Conservation (phyloP, 2,797 vertebrate genomes). For the Dallia pectoralis region DNA sequence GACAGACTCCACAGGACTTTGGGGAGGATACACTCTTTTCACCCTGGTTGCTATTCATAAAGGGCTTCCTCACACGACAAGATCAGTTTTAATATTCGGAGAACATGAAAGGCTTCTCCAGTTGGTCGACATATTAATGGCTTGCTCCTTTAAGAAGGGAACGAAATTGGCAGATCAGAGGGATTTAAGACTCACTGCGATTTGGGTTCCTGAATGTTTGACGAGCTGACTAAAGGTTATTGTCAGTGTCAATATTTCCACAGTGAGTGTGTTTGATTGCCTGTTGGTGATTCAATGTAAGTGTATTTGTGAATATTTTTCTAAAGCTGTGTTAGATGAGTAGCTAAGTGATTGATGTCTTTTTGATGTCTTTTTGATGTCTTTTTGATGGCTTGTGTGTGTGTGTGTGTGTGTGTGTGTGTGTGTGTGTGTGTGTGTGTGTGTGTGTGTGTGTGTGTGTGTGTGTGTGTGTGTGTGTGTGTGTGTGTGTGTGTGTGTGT, state of each 20-base stretch:
- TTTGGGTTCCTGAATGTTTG: constrained; percentile 30
- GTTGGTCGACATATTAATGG: constrained; percentile 69
- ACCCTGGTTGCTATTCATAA: constrained; percentile 68
- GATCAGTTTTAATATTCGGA: constrained; percentile 68
- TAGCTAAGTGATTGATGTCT: too few relatives aligned
- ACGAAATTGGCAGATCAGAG: constrained; percentile 40
- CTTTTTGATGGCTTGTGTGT: too few relatives aligned
- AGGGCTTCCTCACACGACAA: constrained; percentile 49
- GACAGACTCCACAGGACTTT: constrained; percentile 15
- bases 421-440: neutral
- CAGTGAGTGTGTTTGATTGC: constrained; percentile 24
- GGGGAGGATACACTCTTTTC: constrained; percentile 37
- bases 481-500: constrained; percentile 11
- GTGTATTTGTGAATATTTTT: too few relatives aligned
- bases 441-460: constrained; percentile 19
- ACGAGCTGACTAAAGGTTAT: constrained; percentile 32
- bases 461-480: constrained; percentile 21
- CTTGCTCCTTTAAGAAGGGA: constrained; percentile 43
- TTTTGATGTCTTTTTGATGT: too few relatives aligned
- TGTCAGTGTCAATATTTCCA: constrained; percentile 29
- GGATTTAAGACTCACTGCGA: constrained; percentile 41
- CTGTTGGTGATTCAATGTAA: constrained; percentile 5
- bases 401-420: too few relatives aligned
- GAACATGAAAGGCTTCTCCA: constrained; percentile 63
- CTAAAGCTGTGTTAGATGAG: too few relatives aligned